Base-by-base conservation (phyloP, 2,888 invertebrate species). In the Silvanus unidentatus region DNA sequence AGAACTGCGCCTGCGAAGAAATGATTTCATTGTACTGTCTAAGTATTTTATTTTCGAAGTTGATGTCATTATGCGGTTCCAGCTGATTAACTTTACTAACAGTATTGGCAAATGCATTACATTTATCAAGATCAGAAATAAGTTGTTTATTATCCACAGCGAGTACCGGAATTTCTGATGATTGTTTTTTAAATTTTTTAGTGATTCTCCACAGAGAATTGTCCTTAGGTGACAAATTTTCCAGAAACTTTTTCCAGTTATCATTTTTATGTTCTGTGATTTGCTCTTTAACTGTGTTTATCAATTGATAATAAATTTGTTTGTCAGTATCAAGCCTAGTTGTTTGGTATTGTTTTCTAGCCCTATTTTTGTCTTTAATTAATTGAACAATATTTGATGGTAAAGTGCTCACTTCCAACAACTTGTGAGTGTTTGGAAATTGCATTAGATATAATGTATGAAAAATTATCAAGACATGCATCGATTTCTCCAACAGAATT, bases 201-300 rank as follows among this genome's bases (percentile, higher is more conserved):
- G 28, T 28, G 1, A 28, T n/a, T 28, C 27, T 39, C 39, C 39
- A 39, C 2, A 39, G 14, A 1, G 39, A 13, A 12, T 28, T 28
- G 29, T 28, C 39, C 6, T 27, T 10, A 8, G 16, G 39, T 1
- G 14, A 10, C 6, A 39, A n/a, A 1, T 28, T 11, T 11, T 11
- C 12, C 1, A 39, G 28, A 11, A 39, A 28, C 9, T 39, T 16
- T 28, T 28, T 39, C 39, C 29, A 39, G 11, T 39, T 27, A 12
- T 2, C 13, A 28, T 39, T 39, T 6, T 11, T 39, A 14, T 13
- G 12, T 10, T 12, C 8, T 11, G 8, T n/a, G 11, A 27, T 29
- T 16, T 22, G 1, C 1, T 2, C 10, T 22, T 12, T 39, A 5
- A 39, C 16, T 27, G 13, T 3, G 2, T 14, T 11, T 16, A 16